Conservation (phyloP, 2,113 vertebrate genomes). For the Pangasianodon gigas region DNA sequence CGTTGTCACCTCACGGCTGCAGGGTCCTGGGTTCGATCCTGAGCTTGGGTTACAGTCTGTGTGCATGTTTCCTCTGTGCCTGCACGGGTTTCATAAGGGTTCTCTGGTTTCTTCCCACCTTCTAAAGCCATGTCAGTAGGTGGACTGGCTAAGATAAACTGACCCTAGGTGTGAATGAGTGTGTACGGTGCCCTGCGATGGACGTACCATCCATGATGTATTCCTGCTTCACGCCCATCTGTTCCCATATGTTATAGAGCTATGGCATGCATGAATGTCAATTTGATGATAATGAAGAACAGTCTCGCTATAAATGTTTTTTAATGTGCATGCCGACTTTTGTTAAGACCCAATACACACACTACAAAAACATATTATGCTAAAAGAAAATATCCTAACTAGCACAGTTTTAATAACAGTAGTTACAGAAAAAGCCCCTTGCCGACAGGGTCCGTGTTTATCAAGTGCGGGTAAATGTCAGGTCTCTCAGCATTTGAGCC, state of each 20-base stretch:
- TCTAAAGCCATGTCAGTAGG: neutral
- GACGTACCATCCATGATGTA: neutral
- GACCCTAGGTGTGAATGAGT: neutral
- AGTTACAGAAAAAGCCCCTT: neutral
- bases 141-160: neutral
- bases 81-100: neutral
- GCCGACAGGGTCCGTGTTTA: neutral
- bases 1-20: neutral
- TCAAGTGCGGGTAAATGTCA: conserved; percentile 4
- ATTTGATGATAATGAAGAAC: neutral
- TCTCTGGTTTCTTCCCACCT: neutral
- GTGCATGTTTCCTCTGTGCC: neutral
- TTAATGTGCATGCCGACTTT: neutral
- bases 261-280: neutral
- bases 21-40: neutral
- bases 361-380: neutral
- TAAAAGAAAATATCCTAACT: conserved; percentile 10
- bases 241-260: neutral
- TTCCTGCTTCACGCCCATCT: neutral
- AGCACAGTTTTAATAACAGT: neutral
- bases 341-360: neutral
- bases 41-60: neutral
- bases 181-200: neutral
- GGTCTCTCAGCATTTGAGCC: neutral
- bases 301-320: neutral